Percentiles rank a stretch among this genome's conserved stretches.
phyloP scores from a whole-genome alignment of 2,888 invertebrate species.

The Odontomyia ornata region DNA sequence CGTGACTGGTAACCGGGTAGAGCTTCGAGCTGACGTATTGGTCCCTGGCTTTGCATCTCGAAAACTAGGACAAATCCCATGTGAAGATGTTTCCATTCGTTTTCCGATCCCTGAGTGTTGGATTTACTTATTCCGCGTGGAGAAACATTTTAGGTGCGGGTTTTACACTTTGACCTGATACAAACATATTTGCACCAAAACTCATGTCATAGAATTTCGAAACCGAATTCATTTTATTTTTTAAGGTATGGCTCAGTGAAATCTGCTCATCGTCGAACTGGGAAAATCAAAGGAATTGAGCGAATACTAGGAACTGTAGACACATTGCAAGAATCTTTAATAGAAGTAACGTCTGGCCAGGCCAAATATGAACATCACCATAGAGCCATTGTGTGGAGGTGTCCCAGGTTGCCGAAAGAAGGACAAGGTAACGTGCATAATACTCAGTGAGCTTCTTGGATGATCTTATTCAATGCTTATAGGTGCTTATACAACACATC shows the following conservation, averaged over 20 bases:
- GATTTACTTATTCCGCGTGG: constrained; percentile 98
- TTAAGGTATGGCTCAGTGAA: constrained; percentile 93
- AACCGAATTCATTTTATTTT: neutral
- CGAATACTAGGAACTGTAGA: constrained; percentile 91
- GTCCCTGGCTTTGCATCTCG: constrained; percentile 97
- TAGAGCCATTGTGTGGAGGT: constrained; percentile 97
- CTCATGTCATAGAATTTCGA: too few species aligned
- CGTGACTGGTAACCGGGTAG: constrained; percentile 89
- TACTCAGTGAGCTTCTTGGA: too few species aligned
- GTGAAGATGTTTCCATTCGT: constrained; percentile 95
- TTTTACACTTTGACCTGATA: too few species aligned
- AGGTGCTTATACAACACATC: constrained; percentile 98
- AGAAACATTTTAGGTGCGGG: constrained; percentile 87
- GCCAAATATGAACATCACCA: constrained; percentile 99
- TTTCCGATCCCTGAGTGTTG: constrained; percentile 99
- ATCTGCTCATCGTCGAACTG: constrained; percentile 87
- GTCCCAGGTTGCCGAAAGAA: constrained; percentile 96
- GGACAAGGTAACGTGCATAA: constrained; percentile 86
- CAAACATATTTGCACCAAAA: too few species aligned
- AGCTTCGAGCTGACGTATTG: constrained; percentile 92
- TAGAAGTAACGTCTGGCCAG: constrained; percentile 95
- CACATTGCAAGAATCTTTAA: constrained; percentile 87
- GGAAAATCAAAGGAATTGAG: constrained; percentile 93
- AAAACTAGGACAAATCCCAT: constrained; percentile 94
- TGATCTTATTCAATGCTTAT: too few species aligned